A percentile compares a stretch with the other conserved stretches of the same genome.
Evolutionary conservation across 2,888 invertebrate genomes (phyloP).

Genomic region (Acronicta alni): DNA sequence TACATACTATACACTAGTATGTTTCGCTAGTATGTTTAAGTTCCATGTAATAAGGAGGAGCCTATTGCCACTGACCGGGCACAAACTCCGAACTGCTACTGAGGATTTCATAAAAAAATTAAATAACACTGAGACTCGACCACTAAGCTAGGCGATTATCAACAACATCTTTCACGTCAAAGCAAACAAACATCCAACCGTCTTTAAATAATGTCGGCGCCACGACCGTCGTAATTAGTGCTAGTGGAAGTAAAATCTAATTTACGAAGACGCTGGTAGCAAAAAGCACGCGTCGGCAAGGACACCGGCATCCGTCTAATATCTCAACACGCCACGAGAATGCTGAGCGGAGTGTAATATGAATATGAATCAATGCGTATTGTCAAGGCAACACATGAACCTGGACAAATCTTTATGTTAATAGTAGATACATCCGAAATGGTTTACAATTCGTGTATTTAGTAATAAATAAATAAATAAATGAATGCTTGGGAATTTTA

Average conservation of each 20-base stretch:
- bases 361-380: conserved; percentile 45
- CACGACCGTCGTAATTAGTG: conserved; percentile 58
- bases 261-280: conserved; percentile 55
- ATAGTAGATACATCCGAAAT: not conserved
- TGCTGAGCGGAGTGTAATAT: conserved; percentile 35
- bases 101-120: too few species aligned
- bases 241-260: conserved; percentile 55
- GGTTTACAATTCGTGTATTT: not conserved
- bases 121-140: too few species aligned
- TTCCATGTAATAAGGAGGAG: too few species aligned
- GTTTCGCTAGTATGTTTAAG: too few species aligned
- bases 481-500: too few species aligned
- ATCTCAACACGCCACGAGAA: conserved; percentile 37
- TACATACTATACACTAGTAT: too few species aligned
- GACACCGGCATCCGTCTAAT: conserved; percentile 37
- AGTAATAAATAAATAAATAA: too few species aligned
- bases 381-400: conserved; percentile 27
- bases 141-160: too few species aligned
- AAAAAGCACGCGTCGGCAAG: conserved; percentile 59
- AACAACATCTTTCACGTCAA: conserved; percentile 26
- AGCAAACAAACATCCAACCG: conserved; percentile 43
- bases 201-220: conserved; percentile 46
- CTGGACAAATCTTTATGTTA: conserved; percentile 7
- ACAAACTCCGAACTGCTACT: too few species aligned
- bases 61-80: too few species aligned